Evolutionary conservation across 1,140 invertebrate species (phyloP), one percentile per base, ranked within the genome.

Genomic region (Eriosoma lanigerum): DNA sequence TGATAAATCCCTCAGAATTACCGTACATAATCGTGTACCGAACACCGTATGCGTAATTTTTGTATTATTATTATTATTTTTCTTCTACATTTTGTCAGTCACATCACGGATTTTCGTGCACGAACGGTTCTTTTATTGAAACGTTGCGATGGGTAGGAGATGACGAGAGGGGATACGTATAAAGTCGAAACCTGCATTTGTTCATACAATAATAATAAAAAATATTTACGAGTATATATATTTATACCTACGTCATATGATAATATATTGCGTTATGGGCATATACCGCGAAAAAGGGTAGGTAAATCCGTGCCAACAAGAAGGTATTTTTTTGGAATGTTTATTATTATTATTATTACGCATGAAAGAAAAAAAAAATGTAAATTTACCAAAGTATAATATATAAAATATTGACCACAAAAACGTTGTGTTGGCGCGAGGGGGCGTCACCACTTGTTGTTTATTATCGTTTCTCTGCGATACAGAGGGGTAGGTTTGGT

Each of bases 381-480:
- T 13, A 48, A 3, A 10, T 13, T 10, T 3, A 6, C 4, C 46
- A 13, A 48, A 48, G 46, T 48, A 15, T 48, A 48, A 13, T 48
- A 10, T 1, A 12, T 48, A 13, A 10, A 13, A 15, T 60, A 17
- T 26, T 26, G 26, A 19, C 58, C 26, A 24, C 1, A 21, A 60
- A 6, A 9, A 29, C 15, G 26, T 8, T 1, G 10, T 8, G 46
- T 48, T 48, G 17, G 17, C 15, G 60, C 8, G 17, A 15, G 29
- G 60, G 13, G 17, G 9, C 17, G 17, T 62, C 29, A 15, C 60
- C 60, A 62, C 60, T 62, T 62, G 60, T 62, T 62, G 60, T 62
- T 62, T 32, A 62, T 62, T 62, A 32, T 62, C 26, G 17, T 62
- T 62, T 26, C 58, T 62, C 58, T 17, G 9, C 10, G 10, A 1